phyloP scores from a whole-genome alignment of 2,113 vertebrate genomes.

The Corythornis cristatus region DNA sequence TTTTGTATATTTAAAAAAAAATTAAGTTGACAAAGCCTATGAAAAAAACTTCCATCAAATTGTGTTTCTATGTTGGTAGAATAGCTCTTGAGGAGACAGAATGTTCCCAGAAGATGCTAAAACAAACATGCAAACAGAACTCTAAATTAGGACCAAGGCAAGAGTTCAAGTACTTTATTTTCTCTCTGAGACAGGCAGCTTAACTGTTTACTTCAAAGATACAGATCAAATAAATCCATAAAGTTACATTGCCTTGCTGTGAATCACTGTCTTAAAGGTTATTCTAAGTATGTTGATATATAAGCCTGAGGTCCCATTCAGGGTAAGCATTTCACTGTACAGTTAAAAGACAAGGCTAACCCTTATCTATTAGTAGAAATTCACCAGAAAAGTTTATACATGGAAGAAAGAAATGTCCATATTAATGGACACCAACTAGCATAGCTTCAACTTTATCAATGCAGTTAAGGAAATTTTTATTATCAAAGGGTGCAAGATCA shows the following conservation, averaged over 20 bases:
- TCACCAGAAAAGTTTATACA: neutral
- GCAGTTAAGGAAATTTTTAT: neutral
- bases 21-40: neutral
- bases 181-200: slow-evolving; percentile 41
- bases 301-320: neutral
- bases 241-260: slow-evolving; percentile 14
- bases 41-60: slow-evolving; percentile 2
- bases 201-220: slow-evolving; percentile 53
- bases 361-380: neutral
- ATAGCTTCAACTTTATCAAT: neutral
- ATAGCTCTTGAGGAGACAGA: slow-evolving; percentile 60
- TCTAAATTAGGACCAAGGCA: slow-evolving; percentile 62
- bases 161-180: slow-evolving; percentile 65
- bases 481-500: neutral
- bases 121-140: slow-evolving; percentile 59
- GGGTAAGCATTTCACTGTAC: neutral
- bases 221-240: slow-evolving; percentile 46
- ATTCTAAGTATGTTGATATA: neutral
- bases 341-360: neutral
- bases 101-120: slow-evolving; percentile 70
- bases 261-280: slow-evolving; percentile 26
- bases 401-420: neutral
- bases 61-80: slow-evolving; percentile 46
- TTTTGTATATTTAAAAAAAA: slow-evolving; percentile 26
- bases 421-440: neutral